A percentile compares a stretch with the other conserved stretches of the same genome.
Evolutionary conservation across 1,140 invertebrate genomes (phyloP).

Genomic region (Lordiphosa mommai): DNA sequence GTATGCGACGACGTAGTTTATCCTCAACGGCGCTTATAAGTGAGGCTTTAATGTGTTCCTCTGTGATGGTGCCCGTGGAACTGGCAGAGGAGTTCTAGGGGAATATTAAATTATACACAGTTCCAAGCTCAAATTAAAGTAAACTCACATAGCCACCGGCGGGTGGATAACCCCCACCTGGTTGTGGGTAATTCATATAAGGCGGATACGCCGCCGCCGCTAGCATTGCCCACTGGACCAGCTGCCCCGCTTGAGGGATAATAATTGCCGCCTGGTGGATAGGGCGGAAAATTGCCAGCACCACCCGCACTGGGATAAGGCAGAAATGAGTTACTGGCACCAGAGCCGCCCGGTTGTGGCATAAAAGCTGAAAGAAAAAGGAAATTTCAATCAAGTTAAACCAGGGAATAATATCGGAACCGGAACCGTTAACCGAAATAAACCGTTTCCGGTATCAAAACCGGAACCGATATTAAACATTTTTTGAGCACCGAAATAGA

Average conservation of each 20-base stretch:
- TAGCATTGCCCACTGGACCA: conserved; percentile 19
- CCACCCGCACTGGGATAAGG: conserved; percentile 61
- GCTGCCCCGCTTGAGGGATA: conserved; percentile 40
- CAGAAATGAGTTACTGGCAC: conserved; percentile 37
- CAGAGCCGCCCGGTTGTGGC: conserved; percentile 46
- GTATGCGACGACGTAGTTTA: conserved; percentile 91
- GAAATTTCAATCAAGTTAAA: background rate
- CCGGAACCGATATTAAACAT: no score
- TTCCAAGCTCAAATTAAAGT: background rate
- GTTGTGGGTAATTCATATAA: conserved; percentile 79
- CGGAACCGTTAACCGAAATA: no score
- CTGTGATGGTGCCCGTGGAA: conserved; percentile 90
- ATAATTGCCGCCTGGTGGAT: conserved; percentile 59
- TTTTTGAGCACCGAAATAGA: no score
- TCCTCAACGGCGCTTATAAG: conserved; percentile 97
- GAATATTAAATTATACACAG: no score
- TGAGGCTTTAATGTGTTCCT: conserved; percentile 96
- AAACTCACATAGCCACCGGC: conserved; percentile 62
- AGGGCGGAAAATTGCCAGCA: conserved; percentile 61
- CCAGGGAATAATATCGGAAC: no score
- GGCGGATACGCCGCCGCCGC: conserved; percentile 79
- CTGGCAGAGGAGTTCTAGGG: conserved; percentile 53
- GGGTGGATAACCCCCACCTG: conserved; percentile 79
- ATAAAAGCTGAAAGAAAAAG: conserved; percentile 46
- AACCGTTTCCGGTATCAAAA: no score